These are phyloP conservation scores for Octodonta nipae DNA, from an alignment of 2,888 invertebrate species.

Conservation along the genomic window DNA sequence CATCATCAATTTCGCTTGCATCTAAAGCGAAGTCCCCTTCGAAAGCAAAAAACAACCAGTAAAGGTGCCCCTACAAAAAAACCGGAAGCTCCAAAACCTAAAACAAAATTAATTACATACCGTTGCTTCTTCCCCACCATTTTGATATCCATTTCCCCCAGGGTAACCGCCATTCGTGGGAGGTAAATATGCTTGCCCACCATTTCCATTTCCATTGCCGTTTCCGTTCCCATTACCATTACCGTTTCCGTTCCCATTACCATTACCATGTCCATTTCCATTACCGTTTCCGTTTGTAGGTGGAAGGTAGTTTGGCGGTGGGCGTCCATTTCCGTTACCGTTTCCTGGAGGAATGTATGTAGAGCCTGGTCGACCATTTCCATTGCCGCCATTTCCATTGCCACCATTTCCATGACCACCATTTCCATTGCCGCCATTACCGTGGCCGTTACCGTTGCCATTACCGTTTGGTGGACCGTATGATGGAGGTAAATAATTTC, in stretches of 20 bases:
- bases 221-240: conserved; percentile 12
- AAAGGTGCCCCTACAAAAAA: too few species aligned
- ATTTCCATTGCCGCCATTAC: conserved; percentile 13
- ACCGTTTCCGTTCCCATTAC: conserved; percentile 8
- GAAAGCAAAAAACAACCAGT: too few species aligned
- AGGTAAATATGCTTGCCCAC: conserved; percentile 28
- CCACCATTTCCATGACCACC: conserved; percentile 27
- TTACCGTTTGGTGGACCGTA: conserved; percentile 8
- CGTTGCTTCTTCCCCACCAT: conserved; percentile 7
- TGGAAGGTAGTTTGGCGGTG: conserved; percentile 13
- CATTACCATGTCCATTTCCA: conserved; percentile 13
- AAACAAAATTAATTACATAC: too few species aligned
- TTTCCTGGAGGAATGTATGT: conserved; percentile 5
- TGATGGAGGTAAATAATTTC: conserved; percentile 7
- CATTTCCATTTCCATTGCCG: conserved; percentile 15
- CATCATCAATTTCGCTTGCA: too few species aligned
- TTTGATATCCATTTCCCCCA: conserved; percentile 18
- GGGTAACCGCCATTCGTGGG: conserved; percentile 26
- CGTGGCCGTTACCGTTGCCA: conserved; percentile 17
- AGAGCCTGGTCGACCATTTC: conserved; percentile 11
- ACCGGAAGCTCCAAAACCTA: too few species aligned
- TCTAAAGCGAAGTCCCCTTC: too few species aligned
- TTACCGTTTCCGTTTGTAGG: conserved; percentile 10
- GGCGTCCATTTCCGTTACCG: conserved; percentile 12
- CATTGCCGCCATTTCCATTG: conserved; percentile 14